These are phyloP conservation scores for Drosophila setosimentum DNA, from an alignment of 2,888 invertebrate species.

Conservation along the genomic window DNA sequence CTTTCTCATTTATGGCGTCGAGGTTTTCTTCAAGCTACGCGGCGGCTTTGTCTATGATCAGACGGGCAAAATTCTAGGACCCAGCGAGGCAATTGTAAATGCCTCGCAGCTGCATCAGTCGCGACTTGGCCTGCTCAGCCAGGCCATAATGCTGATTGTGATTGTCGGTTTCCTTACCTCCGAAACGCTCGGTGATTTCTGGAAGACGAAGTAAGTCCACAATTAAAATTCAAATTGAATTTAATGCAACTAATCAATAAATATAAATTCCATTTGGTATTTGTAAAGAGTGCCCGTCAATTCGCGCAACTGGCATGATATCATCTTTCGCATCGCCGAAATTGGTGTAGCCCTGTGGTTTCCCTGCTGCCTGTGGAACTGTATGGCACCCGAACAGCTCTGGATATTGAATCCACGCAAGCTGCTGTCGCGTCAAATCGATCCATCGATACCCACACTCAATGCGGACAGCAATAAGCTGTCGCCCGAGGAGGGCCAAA, in stretches of 20 bases:
- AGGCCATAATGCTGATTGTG: slow-evolving; percentile 95
- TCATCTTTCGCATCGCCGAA: slow-evolving; percentile 95
- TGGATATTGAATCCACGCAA: slow-evolving; percentile 97
- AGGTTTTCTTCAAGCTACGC: slow-evolving; percentile 96
- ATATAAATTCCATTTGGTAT: not conserved
- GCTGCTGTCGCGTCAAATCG: slow-evolving; percentile 90
- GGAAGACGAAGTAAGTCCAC: slow-evolving; percentile 94
- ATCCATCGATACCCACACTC: slow-evolving; percentile 86
- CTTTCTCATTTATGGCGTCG: slow-evolving; percentile 97
- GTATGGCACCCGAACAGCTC: slow-evolving; percentile 95
- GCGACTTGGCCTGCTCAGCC: slow-evolving; percentile 93
- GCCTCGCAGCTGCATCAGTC: slow-evolving; percentile 96
- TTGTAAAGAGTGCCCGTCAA: slow-evolving; percentile 91
- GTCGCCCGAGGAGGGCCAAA: slow-evolving; percentile 86
- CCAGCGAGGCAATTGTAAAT: slow-evolving; percentile 88
- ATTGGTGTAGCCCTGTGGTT: slow-evolving; percentile 98
- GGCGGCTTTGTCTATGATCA: slow-evolving; percentile 93
- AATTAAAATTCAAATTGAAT: slow-evolving; percentile 1
- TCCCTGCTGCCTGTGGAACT: slow-evolving; percentile 98
- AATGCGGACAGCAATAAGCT: slow-evolving; percentile 83
- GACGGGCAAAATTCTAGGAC: slow-evolving; percentile 87
- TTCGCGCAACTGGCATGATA: slow-evolving; percentile 96
- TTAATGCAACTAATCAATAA: not conserved
- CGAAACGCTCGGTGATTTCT: slow-evolving; percentile 95
- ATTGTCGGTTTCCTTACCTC: slow-evolving; percentile 95